Percentiles rank a stretch among this genome's conserved stretches.
These are phyloP conservation scores for Bambusicola thoracicus DNA, from an alignment of 2,113 vertebrate species.

Conservation along the genomic window DNA sequence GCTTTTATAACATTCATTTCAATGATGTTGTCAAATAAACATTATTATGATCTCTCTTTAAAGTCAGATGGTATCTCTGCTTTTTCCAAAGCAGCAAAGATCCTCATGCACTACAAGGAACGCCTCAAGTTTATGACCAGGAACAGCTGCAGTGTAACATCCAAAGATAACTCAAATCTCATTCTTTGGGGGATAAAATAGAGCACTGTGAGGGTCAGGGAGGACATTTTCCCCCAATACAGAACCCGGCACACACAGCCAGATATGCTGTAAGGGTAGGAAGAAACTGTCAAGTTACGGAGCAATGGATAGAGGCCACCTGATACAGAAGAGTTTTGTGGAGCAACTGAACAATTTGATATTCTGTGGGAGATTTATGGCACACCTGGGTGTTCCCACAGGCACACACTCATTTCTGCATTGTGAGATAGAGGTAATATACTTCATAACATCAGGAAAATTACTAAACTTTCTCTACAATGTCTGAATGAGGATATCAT, in stretches of 20 bases:
- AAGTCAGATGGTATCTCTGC: constrained; percentile 35
- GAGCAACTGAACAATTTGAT: rapidly evolving
- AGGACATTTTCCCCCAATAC: background rate
- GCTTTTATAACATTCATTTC: constrained; percentile 34
- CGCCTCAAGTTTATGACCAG: background rate
- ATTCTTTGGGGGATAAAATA: background rate
- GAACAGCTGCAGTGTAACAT: background rate
- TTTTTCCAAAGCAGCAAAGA: constrained; percentile 32
- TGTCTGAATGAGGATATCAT: background rate
- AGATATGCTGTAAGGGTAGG: background rate
- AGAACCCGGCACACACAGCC: background rate
- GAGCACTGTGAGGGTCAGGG: background rate
- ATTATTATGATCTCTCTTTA: constrained; percentile 16
- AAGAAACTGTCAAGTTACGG: background rate
- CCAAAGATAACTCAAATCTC: background rate
- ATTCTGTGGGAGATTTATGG: background rate
- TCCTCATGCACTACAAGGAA: background rate
- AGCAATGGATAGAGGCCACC: background rate
- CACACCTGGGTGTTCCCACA: background rate
- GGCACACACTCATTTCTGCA: background rate
- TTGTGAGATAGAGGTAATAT: background rate
- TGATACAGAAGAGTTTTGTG: background rate
- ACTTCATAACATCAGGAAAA: background rate
- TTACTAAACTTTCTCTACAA: background rate
- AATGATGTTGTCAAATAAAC: constrained; percentile 43